Conservation (phyloP, 92 coral and sea anemone species). For the Hydrozoanthus gracilis region DNA sequence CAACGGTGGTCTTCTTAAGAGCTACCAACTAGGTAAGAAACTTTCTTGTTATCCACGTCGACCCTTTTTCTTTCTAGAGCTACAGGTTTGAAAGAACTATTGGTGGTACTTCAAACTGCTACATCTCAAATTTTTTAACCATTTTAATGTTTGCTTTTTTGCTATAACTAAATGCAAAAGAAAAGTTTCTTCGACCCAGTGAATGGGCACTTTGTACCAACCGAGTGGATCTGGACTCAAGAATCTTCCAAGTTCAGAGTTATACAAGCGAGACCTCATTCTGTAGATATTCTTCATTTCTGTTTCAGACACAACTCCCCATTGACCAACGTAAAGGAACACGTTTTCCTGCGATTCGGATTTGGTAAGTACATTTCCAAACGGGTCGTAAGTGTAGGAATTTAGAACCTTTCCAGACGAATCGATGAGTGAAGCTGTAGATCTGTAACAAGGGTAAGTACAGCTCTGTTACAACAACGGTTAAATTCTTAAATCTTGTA, state of each 20-base stretch:
- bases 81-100: too few relatives aligned
- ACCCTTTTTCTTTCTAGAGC: too few relatives aligned
- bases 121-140: too few relatives aligned
- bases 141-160: too few relatives aligned
- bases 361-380: conserved; percentile 17
- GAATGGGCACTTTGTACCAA: neutral
- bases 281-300: conserved; percentile 31
- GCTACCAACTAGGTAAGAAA: too few relatives aligned
- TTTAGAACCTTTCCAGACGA: conserved; percentile 13
- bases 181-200: too few relatives aligned
- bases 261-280: conserved; percentile 46
- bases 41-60: too few relatives aligned
- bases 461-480: neutral
- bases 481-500: neutral
- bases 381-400: conserved; percentile 44
- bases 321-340: conserved; percentile 43
- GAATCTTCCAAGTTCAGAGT: conserved; percentile 45
- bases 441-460: neutral
- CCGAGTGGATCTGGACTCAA: conserved; percentile 48
- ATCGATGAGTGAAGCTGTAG: conserved; percentile 36
- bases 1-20: too few relatives aligned
- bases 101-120: too few relatives aligned
- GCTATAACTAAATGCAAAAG: too few relatives aligned
- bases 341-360: conserved; percentile 28
- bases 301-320: conserved; percentile 44